Evolutionary conservation across 2,113 vertebrate species (phyloP).

Genomic region (Eulemur macaco): DNA sequence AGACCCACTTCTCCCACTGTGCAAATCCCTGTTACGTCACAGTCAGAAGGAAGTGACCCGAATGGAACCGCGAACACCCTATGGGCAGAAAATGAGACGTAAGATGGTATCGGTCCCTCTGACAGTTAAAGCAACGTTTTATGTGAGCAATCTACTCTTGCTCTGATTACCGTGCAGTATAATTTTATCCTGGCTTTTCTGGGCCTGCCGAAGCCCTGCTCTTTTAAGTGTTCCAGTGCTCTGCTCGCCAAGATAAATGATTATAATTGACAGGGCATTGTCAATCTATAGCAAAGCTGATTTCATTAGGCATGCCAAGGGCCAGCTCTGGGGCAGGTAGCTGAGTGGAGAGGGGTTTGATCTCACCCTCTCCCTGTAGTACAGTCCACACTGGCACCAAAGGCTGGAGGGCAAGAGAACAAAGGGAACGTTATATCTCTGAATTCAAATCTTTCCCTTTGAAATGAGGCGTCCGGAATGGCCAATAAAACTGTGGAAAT

Average conservation of each 20-base stretch:
- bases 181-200: constrained; percentile 66
- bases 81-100: constrained; percentile 46
- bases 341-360: constrained; percentile 87
- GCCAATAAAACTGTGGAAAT: constrained; percentile 96
- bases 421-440: constrained; percentile 92
- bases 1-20: not conserved
- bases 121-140: constrained; percentile 60
- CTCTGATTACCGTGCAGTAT: constrained; percentile 61
- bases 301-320: constrained; percentile 95
- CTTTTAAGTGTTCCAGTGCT: constrained; percentile 85
- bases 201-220: constrained; percentile 67
- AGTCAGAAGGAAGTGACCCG: constrained; percentile 17
- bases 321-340: constrained; percentile 95
- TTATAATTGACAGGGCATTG: constrained; percentile 94
- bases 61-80: not conserved
- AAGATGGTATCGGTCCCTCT: constrained; percentile 56
- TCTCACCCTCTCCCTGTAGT: constrained; percentile 91
- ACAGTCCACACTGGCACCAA: constrained; percentile 91
- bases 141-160: not conserved
- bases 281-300: constrained; percentile 88
- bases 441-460: constrained; percentile 92
- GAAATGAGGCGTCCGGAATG: constrained; percentile 93
- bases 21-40: not conserved
- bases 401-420: constrained; percentile 96
- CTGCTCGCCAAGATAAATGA: constrained; percentile 91